Evolutionary conservation across 1,140 invertebrate species (phyloP).

Genomic region (Euwallacea similis): DNA sequence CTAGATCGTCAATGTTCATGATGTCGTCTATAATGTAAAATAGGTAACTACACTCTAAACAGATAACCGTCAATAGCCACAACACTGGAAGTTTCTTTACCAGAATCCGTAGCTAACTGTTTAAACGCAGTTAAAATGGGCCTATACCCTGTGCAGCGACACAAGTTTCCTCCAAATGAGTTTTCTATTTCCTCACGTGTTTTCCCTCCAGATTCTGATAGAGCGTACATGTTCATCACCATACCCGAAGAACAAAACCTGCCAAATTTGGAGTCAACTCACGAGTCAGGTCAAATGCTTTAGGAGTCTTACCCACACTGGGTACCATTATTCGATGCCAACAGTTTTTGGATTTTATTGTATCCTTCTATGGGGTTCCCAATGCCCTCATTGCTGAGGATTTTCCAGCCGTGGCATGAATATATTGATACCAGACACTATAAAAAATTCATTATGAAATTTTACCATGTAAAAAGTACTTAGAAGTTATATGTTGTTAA

Average conservation of each 20-base stretch:
- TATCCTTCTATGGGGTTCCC: slow-evolving; percentile 70
- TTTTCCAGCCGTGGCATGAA: slow-evolving; percentile 71
- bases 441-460: not conserved
- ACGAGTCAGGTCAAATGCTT: slow-evolving; percentile 65
- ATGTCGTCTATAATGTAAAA: slow-evolving; percentile 16
- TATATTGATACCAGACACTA: slow-evolving; percentile 73
- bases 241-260: slow-evolving; percentile 83
- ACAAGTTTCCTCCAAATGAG: slow-evolving; percentile 65
- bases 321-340: slow-evolving; percentile 73
- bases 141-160: slow-evolving; percentile 85
- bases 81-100: not conserved
- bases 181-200: slow-evolving; percentile 58
- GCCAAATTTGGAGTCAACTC: slow-evolving; percentile 63
- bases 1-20: slow-evolving; percentile 34
- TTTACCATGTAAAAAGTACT: not conserved
- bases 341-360: slow-evolving; percentile 66
- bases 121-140: slow-evolving; percentile 79
- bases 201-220: slow-evolving; percentile 55
- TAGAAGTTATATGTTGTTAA: too few relatives aligned
- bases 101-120: slow-evolving; percentile 10
- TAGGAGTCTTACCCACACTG: slow-evolving; percentile 63
- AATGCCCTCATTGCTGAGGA: slow-evolving; percentile 77
- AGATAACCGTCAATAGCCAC: not conserved
- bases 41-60: not conserved
- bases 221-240: slow-evolving; percentile 83